These are phyloP conservation scores for Ophonus ardosiacus DNA, from an alignment of 2,888 invertebrate genomes.

Conservation along the genomic window DNA sequence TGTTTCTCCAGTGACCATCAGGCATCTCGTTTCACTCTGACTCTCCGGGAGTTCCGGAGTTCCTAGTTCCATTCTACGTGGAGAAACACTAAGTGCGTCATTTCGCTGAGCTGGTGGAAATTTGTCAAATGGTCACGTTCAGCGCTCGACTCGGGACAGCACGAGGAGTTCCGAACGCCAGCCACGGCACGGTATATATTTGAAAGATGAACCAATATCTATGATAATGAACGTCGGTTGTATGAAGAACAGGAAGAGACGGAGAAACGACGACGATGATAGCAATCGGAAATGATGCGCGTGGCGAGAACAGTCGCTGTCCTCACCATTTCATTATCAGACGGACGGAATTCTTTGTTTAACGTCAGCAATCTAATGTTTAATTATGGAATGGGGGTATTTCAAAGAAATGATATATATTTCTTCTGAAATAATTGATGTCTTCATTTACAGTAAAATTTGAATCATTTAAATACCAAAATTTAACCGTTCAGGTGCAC, in stretches of 20 bases:
- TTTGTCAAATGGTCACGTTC: constrained; percentile 54
- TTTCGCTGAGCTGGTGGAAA: constrained; percentile 20
- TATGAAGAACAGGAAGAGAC: constrained; percentile 1
- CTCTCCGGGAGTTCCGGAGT: neutral
- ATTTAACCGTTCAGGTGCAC: too few species aligned
- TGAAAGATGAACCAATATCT: constrained; percentile 70
- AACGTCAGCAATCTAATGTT: neutral
- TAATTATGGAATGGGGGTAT: neutral
- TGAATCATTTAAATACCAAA: too few species aligned
- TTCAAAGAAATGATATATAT: too few species aligned
- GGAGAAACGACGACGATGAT: constrained; percentile 30
- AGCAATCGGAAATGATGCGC: constrained; percentile 54
- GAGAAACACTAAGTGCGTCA: constrained; percentile 44
- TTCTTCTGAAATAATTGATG: too few species aligned
- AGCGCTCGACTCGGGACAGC: neutral
- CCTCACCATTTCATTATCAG: neutral
- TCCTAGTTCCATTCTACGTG: neutral
- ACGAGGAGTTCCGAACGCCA: constrained; percentile 16
- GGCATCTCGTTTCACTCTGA: neutral
- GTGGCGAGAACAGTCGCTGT: neutral
- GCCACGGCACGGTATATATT: constrained; percentile 46
- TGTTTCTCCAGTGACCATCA: constrained; percentile 7
- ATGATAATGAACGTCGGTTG: constrained; percentile 68
- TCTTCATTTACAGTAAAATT: too few species aligned
- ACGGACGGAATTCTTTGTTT: constrained; percentile 3